Percentiles rank a stretch among this genome's conserved stretches.
Conservation (phyloP, 2,888 invertebrate genomes). For the Ecliptopera silaceata region DNA sequence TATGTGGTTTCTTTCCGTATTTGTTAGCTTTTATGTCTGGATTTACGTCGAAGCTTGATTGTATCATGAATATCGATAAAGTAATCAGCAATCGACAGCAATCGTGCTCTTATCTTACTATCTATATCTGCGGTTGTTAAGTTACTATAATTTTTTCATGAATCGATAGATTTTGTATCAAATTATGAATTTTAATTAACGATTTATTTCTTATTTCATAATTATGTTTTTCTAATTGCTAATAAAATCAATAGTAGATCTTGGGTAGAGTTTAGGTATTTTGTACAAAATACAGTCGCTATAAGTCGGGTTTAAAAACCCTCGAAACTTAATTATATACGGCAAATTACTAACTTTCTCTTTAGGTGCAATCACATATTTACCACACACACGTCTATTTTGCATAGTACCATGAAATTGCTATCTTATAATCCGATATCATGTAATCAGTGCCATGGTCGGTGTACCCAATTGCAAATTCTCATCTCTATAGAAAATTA, state of each 20-base stretch:
- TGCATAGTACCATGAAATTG: not conserved
- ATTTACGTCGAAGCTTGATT: conserved; percentile 1
- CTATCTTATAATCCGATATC: not conserved
- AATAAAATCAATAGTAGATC: not conserved
- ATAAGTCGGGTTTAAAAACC: too few relatives aligned
- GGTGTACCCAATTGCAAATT: not conserved
- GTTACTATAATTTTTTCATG: not conserved
- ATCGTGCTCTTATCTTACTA: conserved; percentile 10
- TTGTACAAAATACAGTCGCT: not conserved
- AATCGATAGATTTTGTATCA: not conserved
- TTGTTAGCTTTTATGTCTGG: not conserved
- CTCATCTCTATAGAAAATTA: not conserved
- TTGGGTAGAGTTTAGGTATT: not conserved
- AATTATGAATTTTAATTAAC: too few relatives aligned
- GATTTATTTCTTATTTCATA: too few relatives aligned
- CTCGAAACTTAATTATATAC: not conserved
- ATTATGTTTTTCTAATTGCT: too few relatives aligned
- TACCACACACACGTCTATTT: not conserved
- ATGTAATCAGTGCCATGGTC: not conserved
- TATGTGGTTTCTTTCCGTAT: conserved; percentile 17
- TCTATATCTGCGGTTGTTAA: conserved; percentile 8
- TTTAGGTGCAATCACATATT: conserved; percentile 8
- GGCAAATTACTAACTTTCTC: conserved; percentile 5
- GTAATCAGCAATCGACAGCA: conserved; percentile 10
- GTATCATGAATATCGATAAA: conserved; percentile 11